Percentiles rank a stretch among this genome's conserved stretches.
Evolutionary conservation across 92 coral and sea anemone genomes (phyloP).

Genomic region (Micromussa lordhowensis): DNA sequence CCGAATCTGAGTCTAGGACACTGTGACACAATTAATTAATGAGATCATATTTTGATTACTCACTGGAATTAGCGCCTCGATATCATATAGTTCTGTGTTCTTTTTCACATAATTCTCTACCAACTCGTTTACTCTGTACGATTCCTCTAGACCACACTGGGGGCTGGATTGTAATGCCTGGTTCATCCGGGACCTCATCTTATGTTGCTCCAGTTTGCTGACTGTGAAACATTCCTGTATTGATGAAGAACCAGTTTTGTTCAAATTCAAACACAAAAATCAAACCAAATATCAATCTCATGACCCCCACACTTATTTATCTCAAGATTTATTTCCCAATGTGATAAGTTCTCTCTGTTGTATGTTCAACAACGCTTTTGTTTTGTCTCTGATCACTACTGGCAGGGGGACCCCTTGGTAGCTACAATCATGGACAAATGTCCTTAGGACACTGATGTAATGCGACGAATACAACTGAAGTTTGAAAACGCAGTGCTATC

Average conservation of each 20-base stretch:
- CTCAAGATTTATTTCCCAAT: too few species aligned
- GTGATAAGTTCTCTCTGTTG: too few species aligned
- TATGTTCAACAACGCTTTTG: too few species aligned
- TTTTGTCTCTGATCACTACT: too few species aligned
- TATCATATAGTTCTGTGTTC: slow-evolving; percentile 70
- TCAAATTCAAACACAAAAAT: background rate
- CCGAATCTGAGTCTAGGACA: background rate
- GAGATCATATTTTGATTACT: background rate
- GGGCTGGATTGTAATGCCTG: slow-evolving; percentile 81
- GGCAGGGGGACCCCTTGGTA: too few species aligned
- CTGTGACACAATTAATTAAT: background rate
- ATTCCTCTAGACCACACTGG: slow-evolving; percentile 43
- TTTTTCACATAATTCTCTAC: slow-evolving; percentile 82
- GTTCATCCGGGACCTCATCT: slow-evolving; percentile 78
- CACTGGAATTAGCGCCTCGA: slow-evolving; percentile 72
- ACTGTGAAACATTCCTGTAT: slow-evolving; percentile 86
- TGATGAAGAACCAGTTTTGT: background rate
- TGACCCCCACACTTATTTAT: too few species aligned
- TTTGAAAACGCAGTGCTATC: too few species aligned
- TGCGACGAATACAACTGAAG: too few species aligned
- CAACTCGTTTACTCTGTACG: slow-evolving; percentile 63
- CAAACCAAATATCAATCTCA: too few species aligned
- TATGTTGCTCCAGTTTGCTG: slow-evolving; percentile 79
- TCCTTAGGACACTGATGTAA: too few species aligned
- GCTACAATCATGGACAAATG: too few species aligned